Evolutionary conservation across 1,140 invertebrate species (phyloP), one percentile per base, ranked within the genome.

Genomic region (Coenobita brevimanus): DNA sequence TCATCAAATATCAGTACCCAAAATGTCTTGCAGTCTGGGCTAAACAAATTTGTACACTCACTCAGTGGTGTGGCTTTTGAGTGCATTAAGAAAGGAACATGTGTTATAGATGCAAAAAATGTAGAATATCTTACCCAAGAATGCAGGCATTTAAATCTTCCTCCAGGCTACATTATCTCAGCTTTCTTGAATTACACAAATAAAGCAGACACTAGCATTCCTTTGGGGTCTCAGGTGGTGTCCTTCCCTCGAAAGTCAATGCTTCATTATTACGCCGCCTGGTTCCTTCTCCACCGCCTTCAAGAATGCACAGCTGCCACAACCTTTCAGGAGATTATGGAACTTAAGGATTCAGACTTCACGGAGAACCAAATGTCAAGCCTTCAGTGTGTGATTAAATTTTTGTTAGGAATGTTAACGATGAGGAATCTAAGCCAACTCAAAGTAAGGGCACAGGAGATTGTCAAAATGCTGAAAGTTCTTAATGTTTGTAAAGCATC

Each of bases 201-300:
- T 0, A 76, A 87, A 13, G 2, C 30, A 27, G 67, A 33, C 24
- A 27, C 13, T 10, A 57, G 24, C 8, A 3, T 87, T 13, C 24
- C 62, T 8, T 24, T 13, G 1, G 57, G 15, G 46, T 24, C 50
- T 30, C 17, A 64, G 0, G 69, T 54, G 2, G 85, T 87, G 30
- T 73, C 78, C 30, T 87, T 87, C 41, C 76, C 85, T 13, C 60
- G 78, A 21, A 60, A 30, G 4, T 80, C 78, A 21, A 87, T 64
- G n/a, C 36, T 87, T 1, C 76, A 71, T 17, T 87, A 87, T 41
- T 87, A 87, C 30, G 85, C 85, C 54, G 75, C 85, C 38, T 80
- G 78, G 60, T 81, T 50, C 6, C 15, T 80, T n/a, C 46, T 36
- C 30, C 78, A 80, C 38, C 43, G 64, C 15, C 67, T 80, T 13